phyloP scores from a whole-genome alignment of 2,797 vertebrate species.

The Epinephelus malabaricus region DNA sequence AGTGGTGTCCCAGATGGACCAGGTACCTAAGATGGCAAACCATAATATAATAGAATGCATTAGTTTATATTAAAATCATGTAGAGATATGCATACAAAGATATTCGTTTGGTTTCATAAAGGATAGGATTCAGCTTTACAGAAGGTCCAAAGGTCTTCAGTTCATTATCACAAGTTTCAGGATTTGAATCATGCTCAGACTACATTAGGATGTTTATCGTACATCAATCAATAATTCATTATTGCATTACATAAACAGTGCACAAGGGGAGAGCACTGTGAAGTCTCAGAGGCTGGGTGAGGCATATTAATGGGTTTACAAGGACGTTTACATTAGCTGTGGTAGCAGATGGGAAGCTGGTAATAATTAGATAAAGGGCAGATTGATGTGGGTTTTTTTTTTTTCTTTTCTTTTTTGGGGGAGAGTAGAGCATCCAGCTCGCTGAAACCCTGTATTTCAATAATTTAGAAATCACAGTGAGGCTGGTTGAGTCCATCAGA shows the following conservation, averaged over 20 bases:
- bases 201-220: conserved; percentile 60
- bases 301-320: conserved; percentile 67
- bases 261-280: conserved; percentile 38
- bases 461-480: conserved; percentile 69
- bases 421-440: conserved; percentile 28
- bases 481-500: conserved; percentile 58
- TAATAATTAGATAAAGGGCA: conserved; percentile 58
- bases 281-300: conserved; percentile 41
- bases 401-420: not conserved
- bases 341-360: conserved; percentile 62
- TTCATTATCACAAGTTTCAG: conserved; percentile 22
- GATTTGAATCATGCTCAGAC: conserved; percentile 30
- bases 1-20: conserved; percentile 94
- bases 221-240: conserved; percentile 73
- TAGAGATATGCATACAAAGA: not conserved
- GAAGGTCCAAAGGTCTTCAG: not conserved
- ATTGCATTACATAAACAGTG: conserved; percentile 66
- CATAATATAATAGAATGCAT: not conserved
- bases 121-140: conserved; percentile 1
- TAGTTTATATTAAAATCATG: not conserved
- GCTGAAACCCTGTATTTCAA: conserved; percentile 58
- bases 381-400: conserved; percentile 6
- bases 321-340: conserved; percentile 58
- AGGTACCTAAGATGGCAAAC: conserved; percentile 83
- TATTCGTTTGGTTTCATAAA: not conserved